These are phyloP conservation scores for Habrosyne pyritoides DNA, from an alignment of 2,888 invertebrate species.

Conservation along the genomic window DNA sequence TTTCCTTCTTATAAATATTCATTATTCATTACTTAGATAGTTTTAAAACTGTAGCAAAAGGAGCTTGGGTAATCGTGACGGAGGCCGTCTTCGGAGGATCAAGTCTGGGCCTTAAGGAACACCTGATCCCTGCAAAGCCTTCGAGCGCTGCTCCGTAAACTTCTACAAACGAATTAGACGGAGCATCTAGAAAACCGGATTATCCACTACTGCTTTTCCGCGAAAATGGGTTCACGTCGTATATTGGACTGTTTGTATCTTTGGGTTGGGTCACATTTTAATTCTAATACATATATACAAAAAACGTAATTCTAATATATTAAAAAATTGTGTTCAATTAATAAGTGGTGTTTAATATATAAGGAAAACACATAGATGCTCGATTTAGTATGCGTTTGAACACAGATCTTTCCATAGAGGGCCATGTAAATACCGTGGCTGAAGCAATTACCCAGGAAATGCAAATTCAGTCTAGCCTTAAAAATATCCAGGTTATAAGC, in stretches of 20 bases:
- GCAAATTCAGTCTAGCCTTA: too few relatives aligned
- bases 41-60: slow-evolving; percentile 41
- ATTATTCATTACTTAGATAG: slow-evolving; percentile 27
- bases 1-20: slow-evolving; percentile 15
- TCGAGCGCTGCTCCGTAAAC: slow-evolving; percentile 46
- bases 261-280: slow-evolving; percentile 22
- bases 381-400: too few relatives aligned
- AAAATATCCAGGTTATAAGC: too few relatives aligned
- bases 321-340: too few relatives aligned
- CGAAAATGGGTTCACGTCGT: slow-evolving; percentile 43
- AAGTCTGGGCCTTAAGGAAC: slow-evolving; percentile 43
- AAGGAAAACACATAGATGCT: too few relatives aligned
- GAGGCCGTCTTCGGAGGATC: slow-evolving; percentile 46
- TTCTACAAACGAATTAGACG: slow-evolving; percentile 62
- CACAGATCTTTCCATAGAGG: too few relatives aligned
- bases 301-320: too few relatives aligned
- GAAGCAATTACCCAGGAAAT: too few relatives aligned
- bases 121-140: slow-evolving; percentile 55
- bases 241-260: slow-evolving; percentile 24
- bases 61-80: slow-evolving; percentile 50
- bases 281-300: too few relatives aligned
- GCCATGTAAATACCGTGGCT: too few relatives aligned
- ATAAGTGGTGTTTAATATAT: too few relatives aligned
- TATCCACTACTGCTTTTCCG: slow-evolving; percentile 55
- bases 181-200: slow-evolving; percentile 57